phyloP scores from a whole-genome alignment of 2,888 invertebrate genomes.

The Drosophila trichaetosa region DNA sequence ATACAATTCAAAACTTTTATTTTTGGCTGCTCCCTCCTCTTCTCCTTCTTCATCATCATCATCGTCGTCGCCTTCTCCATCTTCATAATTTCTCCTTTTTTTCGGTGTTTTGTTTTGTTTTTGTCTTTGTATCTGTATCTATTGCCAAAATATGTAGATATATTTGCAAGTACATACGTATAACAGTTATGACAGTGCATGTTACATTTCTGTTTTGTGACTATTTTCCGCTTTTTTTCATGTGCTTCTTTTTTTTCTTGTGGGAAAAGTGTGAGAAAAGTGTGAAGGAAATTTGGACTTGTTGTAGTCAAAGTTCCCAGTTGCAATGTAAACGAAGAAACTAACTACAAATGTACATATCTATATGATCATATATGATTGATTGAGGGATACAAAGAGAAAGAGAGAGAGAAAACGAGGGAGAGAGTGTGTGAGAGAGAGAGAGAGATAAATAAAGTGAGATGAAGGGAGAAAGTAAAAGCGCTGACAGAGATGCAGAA shows the following conservation, averaged over 20 bases:
- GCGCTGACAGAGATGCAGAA: neutral
- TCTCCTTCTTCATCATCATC: neutral
- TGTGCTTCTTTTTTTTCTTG: conserved; percentile 23
- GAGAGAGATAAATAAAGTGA: neutral
- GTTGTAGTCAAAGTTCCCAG: neutral
- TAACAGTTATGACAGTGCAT: conserved; percentile 20
- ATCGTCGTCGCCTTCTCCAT: neutral
- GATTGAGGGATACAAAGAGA: neutral
- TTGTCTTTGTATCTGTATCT: conserved; percentile 20
- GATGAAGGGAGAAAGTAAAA: neutral
- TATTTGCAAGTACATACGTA: conserved; percentile 20
- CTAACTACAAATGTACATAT: neutral
- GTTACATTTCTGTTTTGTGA: neutral
- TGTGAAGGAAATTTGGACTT: neutral
- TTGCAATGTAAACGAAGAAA: neutral
- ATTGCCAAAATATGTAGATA: conserved; percentile 30
- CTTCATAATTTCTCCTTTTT: neutral
- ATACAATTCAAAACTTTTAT: conserved; percentile 43
- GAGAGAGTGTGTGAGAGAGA: neutral
- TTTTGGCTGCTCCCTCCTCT: conserved; percentile 3
- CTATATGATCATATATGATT: neutral
- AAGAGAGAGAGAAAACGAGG: neutral
- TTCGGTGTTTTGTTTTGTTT: conserved; percentile 11
- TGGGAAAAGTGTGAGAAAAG: neutral
- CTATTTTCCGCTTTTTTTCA: conserved; percentile 23